Percentiles rank a stretch among this genome's conserved stretches.
phyloP scores from a whole-genome alignment of 2,797 vertebrate genomes.

The Diceros bicornis region DNA sequence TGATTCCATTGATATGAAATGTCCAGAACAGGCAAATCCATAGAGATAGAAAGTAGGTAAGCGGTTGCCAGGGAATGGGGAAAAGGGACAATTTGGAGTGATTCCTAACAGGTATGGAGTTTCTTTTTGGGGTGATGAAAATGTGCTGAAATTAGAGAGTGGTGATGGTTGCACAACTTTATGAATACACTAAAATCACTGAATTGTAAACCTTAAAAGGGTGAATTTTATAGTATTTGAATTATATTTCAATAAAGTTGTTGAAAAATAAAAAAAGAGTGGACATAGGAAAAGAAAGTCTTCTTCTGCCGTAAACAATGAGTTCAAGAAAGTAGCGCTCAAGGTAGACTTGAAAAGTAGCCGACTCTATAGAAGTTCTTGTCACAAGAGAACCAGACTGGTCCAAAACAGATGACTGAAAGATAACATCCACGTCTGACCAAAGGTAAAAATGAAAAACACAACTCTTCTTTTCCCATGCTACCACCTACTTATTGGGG shows the following conservation, averaged over 20 bases:
- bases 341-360: not conserved
- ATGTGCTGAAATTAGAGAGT: not conserved
- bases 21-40: not conserved
- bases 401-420: not conserved
- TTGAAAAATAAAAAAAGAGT: not conserved
- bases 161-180: not conserved
- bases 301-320: not conserved
- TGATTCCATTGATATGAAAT: not conserved
- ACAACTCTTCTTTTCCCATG: not conserved
- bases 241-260: constrained; percentile 6
- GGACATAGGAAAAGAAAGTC: not conserved
- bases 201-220: not conserved
- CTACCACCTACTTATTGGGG: not conserved
- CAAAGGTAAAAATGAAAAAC: not conserved
- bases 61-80: not conserved
- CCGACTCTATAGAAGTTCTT: not conserved
- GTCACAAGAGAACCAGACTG: not conserved
- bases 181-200: not conserved
- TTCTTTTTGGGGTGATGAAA: not conserved
- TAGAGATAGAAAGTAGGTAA: not conserved
- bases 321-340: not conserved
- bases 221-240: not conserved
- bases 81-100: no score
- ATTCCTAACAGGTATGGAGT: not conserved
- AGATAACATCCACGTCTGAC: not conserved